Evolutionary conservation across 2,888 invertebrate species (phyloP), one percentile per base, ranked within the genome.

Genomic region (Fragum whitleyi): DNA sequence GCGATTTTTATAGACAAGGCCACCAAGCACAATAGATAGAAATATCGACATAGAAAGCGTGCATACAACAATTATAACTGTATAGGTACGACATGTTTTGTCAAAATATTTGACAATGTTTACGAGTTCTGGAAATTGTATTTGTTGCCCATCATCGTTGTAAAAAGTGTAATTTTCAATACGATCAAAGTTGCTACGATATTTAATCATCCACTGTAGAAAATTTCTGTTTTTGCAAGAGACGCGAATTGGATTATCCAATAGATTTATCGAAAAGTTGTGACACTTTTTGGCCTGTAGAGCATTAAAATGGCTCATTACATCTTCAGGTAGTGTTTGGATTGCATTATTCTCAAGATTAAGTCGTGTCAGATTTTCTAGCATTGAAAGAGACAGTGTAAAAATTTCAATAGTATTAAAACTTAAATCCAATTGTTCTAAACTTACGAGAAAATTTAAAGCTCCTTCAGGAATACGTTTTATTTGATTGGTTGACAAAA

Each of bases 1-100:
- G 14, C 82, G 62, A 42, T 81, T 74, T 32, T 70, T 78, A 55
- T 85, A 78, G 1, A 83, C 19, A 0, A 85, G 9, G n/a, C 72
- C 83, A 26, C 62, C 62, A 1, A 77, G 21, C 16, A 81, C 26
- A 2, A 79, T 29, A 7, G 70, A 26, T 6, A 81, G 62, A 19
- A 74, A 78, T 5, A 71, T 47, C 9, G 61, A 23, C 21, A 84
- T n/a, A n/a, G n/a, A n/a, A n/a, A n/a, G n/a, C 26, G 47, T 23
- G 26, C 53, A 74, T 1, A 55, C 28, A 23, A 67, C 39, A 1
- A 74, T 74, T 11, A 65, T 1, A 36, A 19, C 7, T 23, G 65
- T 74, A 26, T 55, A 67, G 5, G 53, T 28, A 0, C 23, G 55
- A 55, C 74, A 74, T 3, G n/a, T 29, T 36, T 55, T 74, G 11